phyloP scores from a whole-genome alignment of 2,113 vertebrate genomes.

The Ctenomys sociabilis region DNA sequence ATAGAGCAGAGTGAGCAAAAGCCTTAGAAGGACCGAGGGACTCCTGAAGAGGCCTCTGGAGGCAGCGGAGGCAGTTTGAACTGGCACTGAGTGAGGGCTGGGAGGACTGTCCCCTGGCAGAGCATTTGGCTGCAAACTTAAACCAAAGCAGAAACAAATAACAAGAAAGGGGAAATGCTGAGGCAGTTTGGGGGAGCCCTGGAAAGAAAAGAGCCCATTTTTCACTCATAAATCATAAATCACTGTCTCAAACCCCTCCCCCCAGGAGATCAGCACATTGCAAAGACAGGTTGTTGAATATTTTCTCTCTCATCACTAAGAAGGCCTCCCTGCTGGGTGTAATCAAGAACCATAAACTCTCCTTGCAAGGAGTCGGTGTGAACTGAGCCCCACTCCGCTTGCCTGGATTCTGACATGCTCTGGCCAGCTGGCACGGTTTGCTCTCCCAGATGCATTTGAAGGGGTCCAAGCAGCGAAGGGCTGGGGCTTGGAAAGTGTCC shows the following conservation, averaged over 20 bases:
- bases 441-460: not conserved
- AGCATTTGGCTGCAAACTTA: constrained; percentile 53
- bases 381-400: constrained; percentile 55
- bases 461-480: constrained; percentile 21
- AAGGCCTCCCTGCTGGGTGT: constrained; percentile 84
- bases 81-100: not conserved
- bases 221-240: constrained; percentile 67
- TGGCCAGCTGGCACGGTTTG: not conserved
- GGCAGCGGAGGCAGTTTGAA: not conserved
- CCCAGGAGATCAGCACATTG: constrained; percentile 74
- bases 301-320: constrained; percentile 82
- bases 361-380: constrained; percentile 45
- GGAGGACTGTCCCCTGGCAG: accelerated
- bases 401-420: not conserved
- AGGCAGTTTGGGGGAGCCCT: constrained; percentile 63
- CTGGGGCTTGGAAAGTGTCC: not conserved
- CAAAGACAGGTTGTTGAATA: constrained; percentile 79
- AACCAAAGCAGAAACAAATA: not conserved
- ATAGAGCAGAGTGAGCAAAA: not conserved
- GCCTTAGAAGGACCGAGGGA: not conserved
- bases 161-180: constrained; percentile 45
- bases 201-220: constrained; percentile 40
- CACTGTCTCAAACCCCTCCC: constrained; percentile 55
- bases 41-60: not conserved
- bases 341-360: constrained; percentile 83